A percentile compares a stretch with the other conserved stretches of the same genome.
These are phyloP conservation scores for Zaprionus lachaisei DNA, from an alignment of 1,140 invertebrate species.

Conservation along the genomic window DNA sequence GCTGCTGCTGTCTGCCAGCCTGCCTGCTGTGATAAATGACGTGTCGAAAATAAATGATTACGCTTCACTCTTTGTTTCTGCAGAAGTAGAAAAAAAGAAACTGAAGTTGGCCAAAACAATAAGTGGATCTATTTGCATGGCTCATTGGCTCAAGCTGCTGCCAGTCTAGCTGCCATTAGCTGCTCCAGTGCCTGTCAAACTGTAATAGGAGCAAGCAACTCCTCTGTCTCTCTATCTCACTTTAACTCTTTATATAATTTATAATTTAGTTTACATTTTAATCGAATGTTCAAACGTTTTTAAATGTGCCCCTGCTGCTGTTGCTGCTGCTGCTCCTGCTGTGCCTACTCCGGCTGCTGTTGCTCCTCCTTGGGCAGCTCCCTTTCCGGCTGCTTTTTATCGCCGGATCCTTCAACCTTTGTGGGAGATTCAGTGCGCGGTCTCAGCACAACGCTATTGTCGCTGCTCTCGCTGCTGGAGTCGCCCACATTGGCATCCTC, in stretches of 20 bases:
- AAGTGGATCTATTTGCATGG: conserved; percentile 47
- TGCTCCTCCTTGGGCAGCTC: conserved; percentile 43
- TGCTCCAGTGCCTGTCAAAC: conserved; percentile 8
- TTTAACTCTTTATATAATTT: conserved; percentile 44
- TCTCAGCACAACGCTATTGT: conserved; percentile 64
- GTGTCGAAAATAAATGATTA: conserved; percentile 83
- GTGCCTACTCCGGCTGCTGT: conserved; percentile 24
- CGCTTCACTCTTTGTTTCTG: conserved; percentile 36
- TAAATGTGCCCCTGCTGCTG: conserved; percentile 40
- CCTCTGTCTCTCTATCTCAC: too few relatives aligned
- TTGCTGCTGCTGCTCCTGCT: background rate
- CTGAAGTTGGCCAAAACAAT: conserved; percentile 20
- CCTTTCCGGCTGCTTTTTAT: conserved; percentile 29
- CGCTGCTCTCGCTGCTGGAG: conserved; percentile 73
- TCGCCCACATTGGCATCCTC: conserved; percentile 67
- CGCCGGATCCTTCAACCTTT: conserved; percentile 55
- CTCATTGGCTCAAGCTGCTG: conserved; percentile 54
- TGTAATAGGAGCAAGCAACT: too few relatives aligned
- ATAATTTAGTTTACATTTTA: conserved; percentile 50
- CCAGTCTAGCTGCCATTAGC: background rate
- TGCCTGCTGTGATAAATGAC: conserved; percentile 70
- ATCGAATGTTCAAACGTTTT: conserved; percentile 57
- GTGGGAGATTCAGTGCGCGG: conserved; percentile 47
- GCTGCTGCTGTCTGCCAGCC: conserved; percentile 23
- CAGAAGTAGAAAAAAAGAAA: conserved; percentile 1